These are phyloP conservation scores for Erethizon dorsatum DNA, from an alignment of 2,797 vertebrate genomes.

Conservation along the genomic window DNA sequence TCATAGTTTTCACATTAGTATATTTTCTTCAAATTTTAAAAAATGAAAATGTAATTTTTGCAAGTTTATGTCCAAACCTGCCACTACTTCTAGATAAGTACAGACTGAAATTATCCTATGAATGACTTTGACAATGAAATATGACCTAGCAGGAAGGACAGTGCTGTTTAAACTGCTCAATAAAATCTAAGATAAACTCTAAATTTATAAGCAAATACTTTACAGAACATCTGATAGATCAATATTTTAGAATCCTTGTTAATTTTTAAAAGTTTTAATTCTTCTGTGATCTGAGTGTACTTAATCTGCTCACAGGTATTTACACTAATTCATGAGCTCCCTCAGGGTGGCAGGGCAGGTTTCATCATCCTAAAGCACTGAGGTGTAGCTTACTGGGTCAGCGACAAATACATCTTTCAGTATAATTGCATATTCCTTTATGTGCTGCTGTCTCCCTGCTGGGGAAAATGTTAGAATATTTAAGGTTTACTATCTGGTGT, in stretches of 20 bases:
- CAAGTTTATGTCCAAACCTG: neutral
- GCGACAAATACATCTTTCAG: constrained; percentile 69
- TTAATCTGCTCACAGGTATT: constrained; percentile 65
- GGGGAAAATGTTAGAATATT: constrained; percentile 80
- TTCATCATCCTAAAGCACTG: constrained; percentile 54
- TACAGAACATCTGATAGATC: neutral
- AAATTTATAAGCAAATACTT: constrained; percentile 42
- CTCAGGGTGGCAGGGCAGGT: neutral
- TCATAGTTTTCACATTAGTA: neutral
- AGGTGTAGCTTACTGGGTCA: constrained; percentile 54
- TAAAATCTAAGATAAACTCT: neutral
- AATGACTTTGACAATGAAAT: neutral
- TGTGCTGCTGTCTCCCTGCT: constrained; percentile 73
- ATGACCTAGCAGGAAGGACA: neutral
- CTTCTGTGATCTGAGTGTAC: neutral
- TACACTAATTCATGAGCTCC: constrained; percentile 63
- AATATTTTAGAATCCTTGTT: constrained; percentile 22
- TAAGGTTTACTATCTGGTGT: constrained; percentile 74
- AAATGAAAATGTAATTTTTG: constrained; percentile 21
- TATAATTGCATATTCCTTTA: constrained; percentile 70
- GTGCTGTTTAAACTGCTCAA: neutral
- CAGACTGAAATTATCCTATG: neutral
- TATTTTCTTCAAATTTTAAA: constrained; percentile 25
- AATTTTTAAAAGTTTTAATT: constrained; percentile 22
- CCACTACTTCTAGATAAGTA: neutral